Evolutionary conservation across 2,113 vertebrate genomes (phyloP).

Genomic region (Blennius ocellaris): DNA sequence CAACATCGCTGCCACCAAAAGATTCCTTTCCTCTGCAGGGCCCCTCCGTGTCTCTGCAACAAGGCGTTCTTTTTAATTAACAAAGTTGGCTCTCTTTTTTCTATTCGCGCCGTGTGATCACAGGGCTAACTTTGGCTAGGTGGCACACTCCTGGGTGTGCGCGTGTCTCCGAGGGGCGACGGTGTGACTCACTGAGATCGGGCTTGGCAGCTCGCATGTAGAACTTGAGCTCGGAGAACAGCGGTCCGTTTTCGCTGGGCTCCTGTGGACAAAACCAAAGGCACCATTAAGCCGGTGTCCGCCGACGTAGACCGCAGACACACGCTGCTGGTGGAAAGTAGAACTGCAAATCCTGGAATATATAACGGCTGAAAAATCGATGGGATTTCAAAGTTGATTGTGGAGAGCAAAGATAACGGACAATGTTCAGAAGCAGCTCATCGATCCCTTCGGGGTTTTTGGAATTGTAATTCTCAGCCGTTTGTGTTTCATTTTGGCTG

Average conservation of each 20-base stretch:
- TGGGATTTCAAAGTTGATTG: too few species aligned
- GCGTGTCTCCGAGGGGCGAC: background rate
- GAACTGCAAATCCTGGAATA: background rate
- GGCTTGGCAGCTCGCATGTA: slow-evolving; percentile 97
- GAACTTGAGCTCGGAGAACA: slow-evolving; percentile 96
- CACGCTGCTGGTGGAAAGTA: background rate
- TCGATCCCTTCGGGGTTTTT: too few species aligned
- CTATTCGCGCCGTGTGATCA: slow-evolving; percentile 69
- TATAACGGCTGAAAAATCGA: too few species aligned
- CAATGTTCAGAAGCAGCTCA: too few species aligned
- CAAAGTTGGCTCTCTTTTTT: slow-evolving; percentile 70
- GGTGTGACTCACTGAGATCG: slow-evolving; percentile 90
- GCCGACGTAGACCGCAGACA: too few species aligned
- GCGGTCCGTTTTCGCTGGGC: slow-evolving; percentile 94
- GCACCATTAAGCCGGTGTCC: background rate
- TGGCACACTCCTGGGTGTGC: slow-evolving; percentile 8
- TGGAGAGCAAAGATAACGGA: too few species aligned
- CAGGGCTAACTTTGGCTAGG: slow-evolving; percentile 41
- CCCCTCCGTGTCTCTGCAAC: slow-evolving; percentile 43
- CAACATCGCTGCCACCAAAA: slow-evolving; percentile 58
- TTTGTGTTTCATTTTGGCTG: too few species aligned
- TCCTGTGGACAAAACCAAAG: slow-evolving; percentile 82
- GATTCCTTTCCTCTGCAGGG: slow-evolving; percentile 47
- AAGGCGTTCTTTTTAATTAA: slow-evolving; percentile 82
- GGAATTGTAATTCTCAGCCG: too few species aligned